A percentile compares a stretch with the other conserved stretches of the same genome.
Conservation (phyloP, 2,888 invertebrate genomes). For the Endotricha flammealis region DNA sequence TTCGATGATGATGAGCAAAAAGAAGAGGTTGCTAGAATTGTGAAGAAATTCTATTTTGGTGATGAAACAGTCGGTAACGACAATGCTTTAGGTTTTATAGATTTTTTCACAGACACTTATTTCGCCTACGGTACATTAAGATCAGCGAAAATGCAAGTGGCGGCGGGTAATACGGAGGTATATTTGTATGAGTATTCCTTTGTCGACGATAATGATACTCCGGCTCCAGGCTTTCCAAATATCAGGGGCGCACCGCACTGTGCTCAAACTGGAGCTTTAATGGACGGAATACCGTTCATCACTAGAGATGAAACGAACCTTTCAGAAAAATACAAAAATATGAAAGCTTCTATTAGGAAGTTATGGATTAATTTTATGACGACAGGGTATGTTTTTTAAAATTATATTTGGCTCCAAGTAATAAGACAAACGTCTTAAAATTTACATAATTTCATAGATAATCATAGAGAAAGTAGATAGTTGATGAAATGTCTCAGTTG, state of each 20-base stretch:
- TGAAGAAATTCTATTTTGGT: background rate
- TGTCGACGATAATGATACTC: background rate
- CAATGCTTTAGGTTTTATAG: background rate
- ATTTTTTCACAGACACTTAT: background rate
- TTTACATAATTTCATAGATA: no score
- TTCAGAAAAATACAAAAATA: slow-evolving; percentile 25
- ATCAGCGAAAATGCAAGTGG: background rate
- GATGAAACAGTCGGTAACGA: background rate
- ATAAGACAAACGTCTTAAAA: no score
- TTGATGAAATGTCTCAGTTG: no score
- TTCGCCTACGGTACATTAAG: background rate
- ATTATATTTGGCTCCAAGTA: no score
- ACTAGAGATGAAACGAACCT: slow-evolving; percentile 14
- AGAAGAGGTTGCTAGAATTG: background rate
- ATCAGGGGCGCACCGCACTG: slow-evolving; percentile 33
- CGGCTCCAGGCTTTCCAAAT: slow-evolving; percentile 7
- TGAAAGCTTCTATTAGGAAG: slow-evolving; percentile 29
- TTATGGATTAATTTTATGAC: slow-evolving; percentile 41
- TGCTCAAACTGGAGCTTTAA: slow-evolving; percentile 27
- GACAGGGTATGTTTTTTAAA: slow-evolving; percentile 28
- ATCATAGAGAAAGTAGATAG: no score
- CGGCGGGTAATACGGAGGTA: background rate
- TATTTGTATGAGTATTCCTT: background rate
- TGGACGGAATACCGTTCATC: slow-evolving; percentile 16
- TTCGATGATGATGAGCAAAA: background rate